Evolutionary conservation across 2,888 invertebrate genomes (phyloP).

Genomic region (Tachystola acroxantha): DNA sequence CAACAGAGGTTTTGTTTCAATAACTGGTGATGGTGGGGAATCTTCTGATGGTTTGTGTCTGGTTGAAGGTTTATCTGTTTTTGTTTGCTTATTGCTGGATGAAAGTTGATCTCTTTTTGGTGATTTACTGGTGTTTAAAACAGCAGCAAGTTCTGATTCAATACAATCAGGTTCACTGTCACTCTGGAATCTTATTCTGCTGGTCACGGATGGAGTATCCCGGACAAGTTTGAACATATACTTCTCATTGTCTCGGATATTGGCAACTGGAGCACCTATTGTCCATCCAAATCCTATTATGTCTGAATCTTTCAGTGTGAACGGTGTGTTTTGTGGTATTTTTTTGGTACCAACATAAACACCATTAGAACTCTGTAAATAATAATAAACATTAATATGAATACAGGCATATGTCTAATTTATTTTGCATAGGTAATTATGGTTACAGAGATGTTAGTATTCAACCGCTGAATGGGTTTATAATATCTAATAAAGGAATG

Average conservation of each 20-base stretch:
- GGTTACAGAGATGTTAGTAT: too few relatives aligned
- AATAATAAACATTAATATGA: conserved; percentile 14
- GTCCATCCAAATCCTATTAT: conserved; percentile 76
- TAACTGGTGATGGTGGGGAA: conserved; percentile 29
- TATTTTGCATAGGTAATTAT: too few relatives aligned
- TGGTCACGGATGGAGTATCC: conserved; percentile 24
- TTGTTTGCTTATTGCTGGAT: neutral
- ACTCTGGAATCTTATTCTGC: conserved; percentile 43
- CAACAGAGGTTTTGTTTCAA: conserved; percentile 25
- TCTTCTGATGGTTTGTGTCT: too few relatives aligned
- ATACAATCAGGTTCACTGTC: conserved; percentile 42
- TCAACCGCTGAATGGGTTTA: too few relatives aligned
- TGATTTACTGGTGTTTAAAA: conserved; percentile 17
- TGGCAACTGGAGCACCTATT: conserved; percentile 32
- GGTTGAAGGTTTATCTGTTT: neutral
- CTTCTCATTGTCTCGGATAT: conserved; percentile 50
- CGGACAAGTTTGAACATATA: conserved; percentile 53
- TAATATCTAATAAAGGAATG: too few relatives aligned
- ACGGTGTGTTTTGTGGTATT: conserved; percentile 48
- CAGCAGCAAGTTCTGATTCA: conserved; percentile 31
- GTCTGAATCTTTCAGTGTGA: conserved; percentile 56
- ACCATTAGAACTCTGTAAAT: conserved; percentile 80
- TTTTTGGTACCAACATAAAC: conserved; percentile 68
- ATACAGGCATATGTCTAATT: too few relatives aligned
- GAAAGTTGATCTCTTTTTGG: neutral